phyloP scores from a whole-genome alignment of 2,888 invertebrate genomes.

The Lutraria lutraria region DNA sequence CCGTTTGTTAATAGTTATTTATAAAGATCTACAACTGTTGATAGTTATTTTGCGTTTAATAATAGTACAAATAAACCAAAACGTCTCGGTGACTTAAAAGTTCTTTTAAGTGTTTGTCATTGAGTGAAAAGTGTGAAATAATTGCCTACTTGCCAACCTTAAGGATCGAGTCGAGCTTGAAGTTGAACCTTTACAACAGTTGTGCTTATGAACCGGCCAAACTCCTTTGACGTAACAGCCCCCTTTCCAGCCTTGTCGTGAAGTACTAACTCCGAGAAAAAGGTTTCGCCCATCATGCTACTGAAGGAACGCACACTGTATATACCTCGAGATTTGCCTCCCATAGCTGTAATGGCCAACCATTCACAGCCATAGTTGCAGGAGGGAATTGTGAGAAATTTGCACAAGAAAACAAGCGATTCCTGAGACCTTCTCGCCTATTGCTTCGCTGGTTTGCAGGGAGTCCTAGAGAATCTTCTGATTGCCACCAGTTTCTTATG shows the following conservation, averaged over 20 bases:
- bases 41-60: no score
- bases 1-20: no score
- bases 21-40: no score
- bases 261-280: slow-evolving; percentile 58
- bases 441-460: slow-evolving; percentile 35
- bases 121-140: no score
- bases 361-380: slow-evolving; percentile 34
- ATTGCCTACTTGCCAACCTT: no score
- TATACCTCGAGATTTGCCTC: slow-evolving; percentile 47
- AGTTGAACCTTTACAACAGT: slow-evolving; percentile 55
- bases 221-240: slow-evolving; percentile 55
- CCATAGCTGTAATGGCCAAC: slow-evolving; percentile 56
- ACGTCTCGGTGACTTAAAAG: no score
- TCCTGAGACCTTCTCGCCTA: slow-evolving; percentile 34
- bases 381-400: slow-evolving; percentile 42
- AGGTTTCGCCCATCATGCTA: slow-evolving; percentile 57
- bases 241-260: slow-evolving; percentile 63
- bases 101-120: no score
- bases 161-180: slow-evolving; percentile 55
- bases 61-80: no score
- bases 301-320: slow-evolving; percentile 58
- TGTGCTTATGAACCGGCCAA: slow-evolving; percentile 50
- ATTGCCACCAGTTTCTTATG: slow-evolving; percentile 59
- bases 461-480: slow-evolving; percentile 62
- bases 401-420: slow-evolving; percentile 41